A percentile compares a stretch with the other conserved stretches of the same genome.
Evolutionary conservation across 2,113 vertebrate genomes (phyloP).

Genomic region (Columba janthina): DNA sequence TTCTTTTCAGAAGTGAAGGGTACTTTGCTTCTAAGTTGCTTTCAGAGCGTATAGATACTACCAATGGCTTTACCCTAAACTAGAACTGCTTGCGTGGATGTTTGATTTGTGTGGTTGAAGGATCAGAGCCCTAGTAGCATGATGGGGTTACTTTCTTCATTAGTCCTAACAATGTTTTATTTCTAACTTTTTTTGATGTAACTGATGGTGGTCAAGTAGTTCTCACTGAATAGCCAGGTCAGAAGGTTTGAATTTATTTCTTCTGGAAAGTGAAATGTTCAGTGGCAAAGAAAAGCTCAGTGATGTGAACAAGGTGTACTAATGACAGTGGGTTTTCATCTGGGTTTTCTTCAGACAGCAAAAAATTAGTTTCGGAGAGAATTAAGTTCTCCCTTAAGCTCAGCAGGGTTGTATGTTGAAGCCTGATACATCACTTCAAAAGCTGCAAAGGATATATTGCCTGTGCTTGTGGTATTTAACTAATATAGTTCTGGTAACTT

Average conservation of each 20-base stretch:
- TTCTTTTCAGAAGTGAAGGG: neutral
- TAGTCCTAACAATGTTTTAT: neutral
- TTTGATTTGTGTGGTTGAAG: neutral
- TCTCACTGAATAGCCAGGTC: neutral
- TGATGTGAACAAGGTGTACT: slow-evolving; percentile 27
- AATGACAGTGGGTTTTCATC: slow-evolving; percentile 46
- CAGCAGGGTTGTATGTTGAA: neutral
- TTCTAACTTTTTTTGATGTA: neutral
- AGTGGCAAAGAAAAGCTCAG: neutral
- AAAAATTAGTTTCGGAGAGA: slow-evolving; percentile 51
- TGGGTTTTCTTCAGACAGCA: slow-evolving; percentile 3
- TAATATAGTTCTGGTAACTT: neutral
- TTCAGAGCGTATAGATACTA: neutral
- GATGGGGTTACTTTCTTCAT: neutral
- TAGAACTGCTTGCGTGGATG: neutral
- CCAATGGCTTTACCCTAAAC: neutral
- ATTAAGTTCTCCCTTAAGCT: slow-evolving; percentile 42
- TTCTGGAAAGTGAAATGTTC: neutral
- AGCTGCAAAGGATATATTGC: neutral
- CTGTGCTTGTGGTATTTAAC: neutral
- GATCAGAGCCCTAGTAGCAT: neutral
- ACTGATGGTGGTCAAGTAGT: neutral
- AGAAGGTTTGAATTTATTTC: neutral
- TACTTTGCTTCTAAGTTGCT: neutral
- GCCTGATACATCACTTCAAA: slow-evolving; percentile 9